Base-by-base conservation (phyloP, 2,797 vertebrate species). In the Rhyacichthys aspro region DNA sequence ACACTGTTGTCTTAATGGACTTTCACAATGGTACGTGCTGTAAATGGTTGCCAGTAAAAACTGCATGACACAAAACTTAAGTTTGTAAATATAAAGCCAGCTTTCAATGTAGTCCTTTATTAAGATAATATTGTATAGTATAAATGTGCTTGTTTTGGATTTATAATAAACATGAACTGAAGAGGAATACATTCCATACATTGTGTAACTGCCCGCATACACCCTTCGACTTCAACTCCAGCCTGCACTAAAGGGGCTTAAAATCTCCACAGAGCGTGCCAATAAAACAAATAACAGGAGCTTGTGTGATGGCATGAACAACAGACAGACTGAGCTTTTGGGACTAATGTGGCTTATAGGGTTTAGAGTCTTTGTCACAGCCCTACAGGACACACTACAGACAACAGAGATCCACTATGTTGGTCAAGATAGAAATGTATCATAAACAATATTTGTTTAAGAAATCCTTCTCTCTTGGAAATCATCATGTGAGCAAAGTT, bases 291-390 rank as follows among this genome's bases (percentile, higher is more conserved):
- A 67, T 63, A 74, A 81, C 68, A 55, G 37, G 58, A 11, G 74
- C 59, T 85, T 88, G 77, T 81, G 7, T 72, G 78, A 64, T 63
- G 19, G 67, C 64, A 69, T n/a, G 44, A 59, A 77, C 67, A 34
- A 54, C 76, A 53, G 70, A 63, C 59, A 50, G 11, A 36, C 43
- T 42, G 49, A 57, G 82, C 79, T 80, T 78, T 76, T 60, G 70
- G 67, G 74, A 78, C 74, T 83, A 75, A 74, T 72, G 60, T 74
- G 78, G 77, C 65, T 76, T 84, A 81, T 74, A 82, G 67, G 72
- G 63, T 76, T 79, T 69, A 67, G 63, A 28, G 23, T 28, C 81
- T 74, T 79, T 63, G 72, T 73, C 6, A 7, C 12, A 33, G 18
- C 18, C 17, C 57, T 65, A 43, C 59, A 43, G 47, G 15, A 68